phyloP scores from a whole-genome alignment of 2,888 invertebrate species.

The Schrankia costaestrigalis region DNA sequence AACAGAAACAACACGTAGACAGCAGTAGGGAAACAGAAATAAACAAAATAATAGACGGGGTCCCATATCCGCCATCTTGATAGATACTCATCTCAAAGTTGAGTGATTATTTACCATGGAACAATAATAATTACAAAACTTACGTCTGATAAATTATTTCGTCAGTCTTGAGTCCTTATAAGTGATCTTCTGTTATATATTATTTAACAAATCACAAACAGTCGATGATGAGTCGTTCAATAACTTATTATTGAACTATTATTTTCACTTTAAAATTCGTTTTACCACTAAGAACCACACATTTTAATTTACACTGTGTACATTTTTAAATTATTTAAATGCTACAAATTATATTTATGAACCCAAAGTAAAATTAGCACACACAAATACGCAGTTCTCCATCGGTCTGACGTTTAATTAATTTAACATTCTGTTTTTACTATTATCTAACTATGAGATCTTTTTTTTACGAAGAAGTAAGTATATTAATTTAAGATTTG shows the following conservation, averaged over 20 bases:
- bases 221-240: conserved; percentile 24
- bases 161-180: conserved; percentile 9
- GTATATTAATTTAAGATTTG: no score
- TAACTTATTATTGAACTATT: conserved; percentile 13
- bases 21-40: conserved; percentile 24
- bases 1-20: conserved; percentile 8
- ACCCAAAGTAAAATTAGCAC: conserved; percentile 42
- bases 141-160: conserved; percentile 47
- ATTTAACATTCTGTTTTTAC: no score
- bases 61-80: conserved; percentile 65
- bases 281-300: conserved; percentile 18
- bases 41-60: conserved; percentile 46
- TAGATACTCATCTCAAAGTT: conserved; percentile 22
- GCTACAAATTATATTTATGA: no score
- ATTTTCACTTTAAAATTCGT: conserved; percentile 9
- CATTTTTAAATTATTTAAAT: no score
- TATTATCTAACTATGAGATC: no score
- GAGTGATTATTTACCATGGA: conserved; percentile 13
- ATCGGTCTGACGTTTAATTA: conserved; percentile 53
- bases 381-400: conserved; percentile 63
- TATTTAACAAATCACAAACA: conserved; percentile 21
- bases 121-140: conserved; percentile 36
- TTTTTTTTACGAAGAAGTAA: no score
- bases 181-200: conserved; percentile 31
- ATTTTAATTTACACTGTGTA: conserved; percentile 24